Percentiles rank a stretch among this genome's conserved stretches.
Evolutionary conservation across 2,113 vertebrate genomes (phyloP).

Genomic region (Peromyscus maniculatus): DNA sequence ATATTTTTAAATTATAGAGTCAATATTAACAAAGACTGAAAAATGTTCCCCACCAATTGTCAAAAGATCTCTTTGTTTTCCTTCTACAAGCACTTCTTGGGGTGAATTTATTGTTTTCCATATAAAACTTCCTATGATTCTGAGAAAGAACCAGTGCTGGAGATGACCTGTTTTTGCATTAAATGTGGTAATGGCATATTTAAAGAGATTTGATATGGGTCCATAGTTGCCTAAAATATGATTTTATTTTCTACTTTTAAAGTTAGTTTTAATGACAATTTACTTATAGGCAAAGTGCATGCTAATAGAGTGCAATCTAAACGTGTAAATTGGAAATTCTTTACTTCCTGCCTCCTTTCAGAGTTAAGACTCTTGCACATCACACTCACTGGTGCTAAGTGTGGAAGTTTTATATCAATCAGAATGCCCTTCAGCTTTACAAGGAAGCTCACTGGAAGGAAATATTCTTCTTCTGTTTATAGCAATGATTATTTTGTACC

Average conservation of each 20-base stretch:
- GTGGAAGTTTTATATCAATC: fast-evolving
- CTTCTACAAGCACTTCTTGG: background rate
- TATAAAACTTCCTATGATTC: background rate
- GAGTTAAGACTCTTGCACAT: background rate
- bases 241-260: background rate
- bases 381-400: fast-evolving
- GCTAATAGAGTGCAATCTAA: background rate
- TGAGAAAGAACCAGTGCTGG: background rate
- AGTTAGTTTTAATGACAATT: background rate
- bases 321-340: background rate
- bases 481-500: background rate
- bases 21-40: background rate
- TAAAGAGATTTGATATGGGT: background rate
- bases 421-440: background rate
- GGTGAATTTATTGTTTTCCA: background rate
- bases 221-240: background rate
- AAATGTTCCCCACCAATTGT: background rate
- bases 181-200: background rate
- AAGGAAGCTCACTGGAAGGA: background rate
- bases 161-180: background rate
- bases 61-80: background rate
- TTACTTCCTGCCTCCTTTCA: background rate
- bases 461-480: background rate
- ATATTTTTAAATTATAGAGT: background rate
- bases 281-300: background rate